Evolutionary conservation across 2,797 vertebrate genomes (phyloP), one percentile per base, ranked within the genome.

Genomic region (Florisuga fusca): DNA sequence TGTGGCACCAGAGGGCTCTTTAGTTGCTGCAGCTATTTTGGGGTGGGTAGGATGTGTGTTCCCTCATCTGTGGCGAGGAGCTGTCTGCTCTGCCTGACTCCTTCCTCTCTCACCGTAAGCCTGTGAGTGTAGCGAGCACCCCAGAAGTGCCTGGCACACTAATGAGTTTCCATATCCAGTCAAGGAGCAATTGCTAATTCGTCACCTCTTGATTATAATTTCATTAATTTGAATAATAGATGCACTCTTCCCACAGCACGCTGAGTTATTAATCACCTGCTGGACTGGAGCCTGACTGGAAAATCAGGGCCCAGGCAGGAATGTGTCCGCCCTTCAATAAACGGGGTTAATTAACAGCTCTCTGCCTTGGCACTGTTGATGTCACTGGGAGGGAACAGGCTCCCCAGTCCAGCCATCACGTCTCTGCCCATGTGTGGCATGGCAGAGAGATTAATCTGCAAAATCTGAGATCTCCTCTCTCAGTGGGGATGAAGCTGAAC

Each of bases 171-270:
- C 96, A 96, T 81, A 96, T 94, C 89, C 84, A 97, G 94, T 97
- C 96, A 97, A 95, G 86, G 94, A 97, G 96, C 91, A 96, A 93
- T 96, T 96, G 96, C 96, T 97, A 97, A 97, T 97, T 97, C 29
- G 66, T 97, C 96, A 97, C 94, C 96, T 96, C 96, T 97, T 97
- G 96, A 97, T 97, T 97, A 97, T 97, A 97, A 97, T 97, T 97
- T 97, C 96, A 97, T 97, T 97, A 97, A 97, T 97, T 97, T 97
- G 96, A 97, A 97, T 97, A 97, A 97, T 97, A 96, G 96, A 97
- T 97, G 94, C 92, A 97, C 86, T 96, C 86, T 96, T 95, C 63
- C 82, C 94, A 83, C 89, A 94, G 96, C 79, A 93, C 12, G 10
- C 79, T 75, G 72, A 50, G 95, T 96, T 97, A 97, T 97, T 97